Base-by-base conservation (phyloP, 2,797 vertebrate species). In the Sciurus carolinensis region DNA sequence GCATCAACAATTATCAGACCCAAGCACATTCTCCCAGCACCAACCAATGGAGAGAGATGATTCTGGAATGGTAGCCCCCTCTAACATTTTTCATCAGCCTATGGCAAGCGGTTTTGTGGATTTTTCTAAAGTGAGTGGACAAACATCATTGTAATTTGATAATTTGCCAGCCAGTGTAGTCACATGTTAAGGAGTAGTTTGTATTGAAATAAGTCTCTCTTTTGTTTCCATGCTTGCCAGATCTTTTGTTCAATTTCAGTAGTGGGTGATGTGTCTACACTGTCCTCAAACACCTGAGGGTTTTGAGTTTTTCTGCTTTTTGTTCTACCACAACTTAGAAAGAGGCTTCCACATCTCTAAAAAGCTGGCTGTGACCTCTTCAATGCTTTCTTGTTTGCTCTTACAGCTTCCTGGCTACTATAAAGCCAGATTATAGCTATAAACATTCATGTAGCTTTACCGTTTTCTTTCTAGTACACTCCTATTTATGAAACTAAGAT, bases 11-110 rank as follows among this genome's bases (percentile, higher is more conserved):
- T 98, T 99, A 95, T 99, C 99, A 0, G 99, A 99, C 96, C 99
- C 99, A 7, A 99, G 99, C 1, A 99, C 99, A 5, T 99, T 99
- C 98, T 99, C 99, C 95, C 99, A 99, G 98, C 99, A 99, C 99
- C 99, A 99, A 98, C 99, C 99, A 47, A 99, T 99, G 99, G 99
- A 99, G 98, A 99, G 99, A 98, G 99, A 99, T 92, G 99, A 99
- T 98, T 99, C 99, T 24, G 99, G 99, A 98, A 99, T 99, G 76
- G 99, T 99, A 97, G 99, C 99, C 98, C 99, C 99, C 73, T 99
- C 99, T 5, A 99, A 99, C 98, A 99, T 99, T 98, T 99, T 99
- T 98, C 99, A 99, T 98, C 99, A 99, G 98, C 99, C 99, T 94
- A 98, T 99, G 98, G 99, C 99, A 98, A 99, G 99, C 98, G 99